Evolutionary conservation across 1,140 invertebrate species (phyloP).

Genomic region (Rhagoletis zephyria): DNA sequence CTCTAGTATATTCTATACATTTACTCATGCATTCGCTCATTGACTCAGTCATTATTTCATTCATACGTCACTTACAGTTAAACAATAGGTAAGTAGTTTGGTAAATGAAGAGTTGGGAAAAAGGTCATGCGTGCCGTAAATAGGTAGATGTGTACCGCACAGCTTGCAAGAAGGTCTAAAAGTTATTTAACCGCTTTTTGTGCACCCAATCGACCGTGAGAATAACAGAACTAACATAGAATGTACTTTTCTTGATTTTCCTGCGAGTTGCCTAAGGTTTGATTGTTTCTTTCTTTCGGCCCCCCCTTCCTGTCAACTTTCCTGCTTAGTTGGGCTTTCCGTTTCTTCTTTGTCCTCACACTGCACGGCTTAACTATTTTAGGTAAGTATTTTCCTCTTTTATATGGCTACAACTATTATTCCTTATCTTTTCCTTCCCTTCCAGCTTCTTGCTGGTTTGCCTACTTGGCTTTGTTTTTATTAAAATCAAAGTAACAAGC

Average conservation of each 20-base stretch:
- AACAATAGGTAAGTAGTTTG: not conserved
- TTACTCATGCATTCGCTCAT: not conserved
- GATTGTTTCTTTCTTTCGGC: not conserved
- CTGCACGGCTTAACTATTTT: not conserved
- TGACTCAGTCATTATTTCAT: constrained; percentile 40
- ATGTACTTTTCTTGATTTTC: not conserved
- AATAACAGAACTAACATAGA: constrained; percentile 53
- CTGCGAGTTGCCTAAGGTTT: not conserved
- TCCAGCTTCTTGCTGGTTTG: not conserved
- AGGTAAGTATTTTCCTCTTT: not conserved
- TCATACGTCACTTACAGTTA: constrained; percentile 45
- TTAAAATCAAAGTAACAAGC: constrained; percentile 12
- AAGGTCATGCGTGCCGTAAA: constrained; percentile 26
- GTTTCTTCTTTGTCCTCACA: not conserved
- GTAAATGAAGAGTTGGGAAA: constrained; percentile 8
- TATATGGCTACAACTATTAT: not conserved
- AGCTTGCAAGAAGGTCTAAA: not conserved
- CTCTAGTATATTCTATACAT: not conserved
- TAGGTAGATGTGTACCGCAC: not conserved
- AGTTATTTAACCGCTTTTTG: constrained; percentile 24
- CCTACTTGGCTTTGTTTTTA: not conserved
- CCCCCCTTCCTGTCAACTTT: not conserved
- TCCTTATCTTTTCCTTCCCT: not conserved
- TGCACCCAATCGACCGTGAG: constrained; percentile 55
- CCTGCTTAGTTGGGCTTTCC: not conserved